A percentile compares a stretch with the other conserved stretches of the same genome.
Conservation (phyloP, 1,140 invertebrate genomes). For the Aphelinus certus region DNA sequence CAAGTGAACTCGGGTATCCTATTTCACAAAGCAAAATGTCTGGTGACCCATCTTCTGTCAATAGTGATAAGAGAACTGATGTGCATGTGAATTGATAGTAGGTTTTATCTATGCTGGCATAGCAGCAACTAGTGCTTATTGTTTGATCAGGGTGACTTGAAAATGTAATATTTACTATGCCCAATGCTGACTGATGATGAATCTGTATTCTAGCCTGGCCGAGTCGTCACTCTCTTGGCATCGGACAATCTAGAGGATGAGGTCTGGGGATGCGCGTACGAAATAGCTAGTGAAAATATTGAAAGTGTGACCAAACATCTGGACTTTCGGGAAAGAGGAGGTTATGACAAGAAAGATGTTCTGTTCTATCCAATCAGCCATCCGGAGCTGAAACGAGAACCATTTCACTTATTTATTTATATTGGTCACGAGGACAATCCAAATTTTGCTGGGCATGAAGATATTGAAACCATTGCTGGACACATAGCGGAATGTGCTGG, state of each 20-base stretch:
- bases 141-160: too few species aligned
- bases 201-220: constrained; percentile 75
- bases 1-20: too few species aligned
- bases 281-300: constrained; percentile 77
- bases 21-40: too few species aligned
- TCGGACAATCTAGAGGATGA: constrained; percentile 69
- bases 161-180: too few species aligned
- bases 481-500: constrained; percentile 80
- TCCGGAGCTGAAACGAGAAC: constrained; percentile 49
- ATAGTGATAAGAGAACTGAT: too few species aligned
- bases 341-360: constrained; percentile 78
- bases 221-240: constrained; percentile 87
- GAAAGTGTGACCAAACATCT: constrained; percentile 80
- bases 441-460: constrained; percentile 79
- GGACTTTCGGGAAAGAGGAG: constrained; percentile 90
- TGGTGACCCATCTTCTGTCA: too few species aligned
- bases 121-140: too few species aligned
- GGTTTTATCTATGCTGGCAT: too few species aligned
- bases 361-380: constrained; percentile 73
- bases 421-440: constrained; percentile 83
- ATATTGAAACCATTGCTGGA: constrained; percentile 79
- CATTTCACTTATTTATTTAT: constrained; percentile 84
- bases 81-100: too few species aligned
- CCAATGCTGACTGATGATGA: too few species aligned
- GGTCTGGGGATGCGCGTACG: constrained; percentile 93